Evolutionary conservation across 2,888 invertebrate species (phyloP).

Genomic region (Cheilosia vulpina): DNA sequence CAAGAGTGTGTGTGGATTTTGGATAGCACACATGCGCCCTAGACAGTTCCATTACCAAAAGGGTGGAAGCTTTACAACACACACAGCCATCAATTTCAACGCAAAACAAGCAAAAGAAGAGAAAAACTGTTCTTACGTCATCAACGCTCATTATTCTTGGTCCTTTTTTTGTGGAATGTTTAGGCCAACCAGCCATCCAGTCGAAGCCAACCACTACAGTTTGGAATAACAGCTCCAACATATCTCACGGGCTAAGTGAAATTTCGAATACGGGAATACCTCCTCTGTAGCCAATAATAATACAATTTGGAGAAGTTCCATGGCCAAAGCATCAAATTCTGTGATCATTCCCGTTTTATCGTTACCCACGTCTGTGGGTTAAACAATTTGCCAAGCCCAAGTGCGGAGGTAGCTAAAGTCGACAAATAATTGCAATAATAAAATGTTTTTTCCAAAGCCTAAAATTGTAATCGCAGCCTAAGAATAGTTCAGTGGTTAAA

Average conservation of each 20-base stretch:
- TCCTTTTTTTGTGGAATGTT: constrained; percentile 38
- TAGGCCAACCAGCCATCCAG: constrained; percentile 68
- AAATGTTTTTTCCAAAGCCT: not conserved
- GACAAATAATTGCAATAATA: not conserved
- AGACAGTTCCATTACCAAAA: constrained; percentile 9
- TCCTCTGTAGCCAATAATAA: not conserved
- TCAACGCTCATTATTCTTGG: constrained; percentile 65
- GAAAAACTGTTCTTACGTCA: constrained; percentile 76
- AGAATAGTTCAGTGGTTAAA: constrained; percentile 25
- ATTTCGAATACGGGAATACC: not conserved
- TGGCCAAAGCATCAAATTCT: constrained; percentile 50
- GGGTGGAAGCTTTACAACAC: constrained; percentile 69
- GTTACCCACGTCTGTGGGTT: not conserved
- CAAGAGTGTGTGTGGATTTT: constrained; percentile 55
- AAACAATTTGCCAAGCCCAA: constrained; percentile 20
- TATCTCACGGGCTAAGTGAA: constrained; percentile 60
- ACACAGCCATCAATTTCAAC: constrained; percentile 1
- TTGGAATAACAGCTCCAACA: constrained; percentile 70
- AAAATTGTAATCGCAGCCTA: constrained; percentile 22
- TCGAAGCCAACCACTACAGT: constrained; percentile 71
- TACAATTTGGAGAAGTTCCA: constrained; percentile 22
- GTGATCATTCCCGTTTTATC: constrained; percentile 32
- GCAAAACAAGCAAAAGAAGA: constrained; percentile 23
- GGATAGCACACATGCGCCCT: constrained; percentile 46
- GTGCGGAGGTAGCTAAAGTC: not conserved